Evolutionary conservation across 2,888 invertebrate genomes (phyloP).

Genomic region (Platycheirus rosarum): DNA sequence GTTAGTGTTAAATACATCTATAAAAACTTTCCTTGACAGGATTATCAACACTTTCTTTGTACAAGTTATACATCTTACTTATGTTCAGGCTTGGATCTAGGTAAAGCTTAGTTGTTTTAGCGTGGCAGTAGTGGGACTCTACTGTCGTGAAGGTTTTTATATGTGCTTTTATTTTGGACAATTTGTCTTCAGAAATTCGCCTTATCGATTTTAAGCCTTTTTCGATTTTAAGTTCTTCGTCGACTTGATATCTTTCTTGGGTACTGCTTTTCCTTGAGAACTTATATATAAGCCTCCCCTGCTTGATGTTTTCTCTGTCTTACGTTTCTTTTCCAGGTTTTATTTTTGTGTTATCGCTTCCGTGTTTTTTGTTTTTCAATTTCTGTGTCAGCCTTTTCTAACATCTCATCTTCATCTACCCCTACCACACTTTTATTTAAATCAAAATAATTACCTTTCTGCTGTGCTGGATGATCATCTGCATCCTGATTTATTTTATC

Average conservation of each 20-base stretch:
- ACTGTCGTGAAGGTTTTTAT: background rate
- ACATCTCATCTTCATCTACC: background rate
- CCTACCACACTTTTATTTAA: background rate
- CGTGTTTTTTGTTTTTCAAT: constrained; percentile 11
- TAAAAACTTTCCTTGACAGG: constrained; percentile 1
- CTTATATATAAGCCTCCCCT: constrained; percentile 4
- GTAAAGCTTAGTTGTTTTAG: constrained; percentile 3
- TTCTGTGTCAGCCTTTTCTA: background rate
- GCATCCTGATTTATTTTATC: background rate
- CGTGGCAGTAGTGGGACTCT: constrained; percentile 10
- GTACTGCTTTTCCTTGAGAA: background rate
- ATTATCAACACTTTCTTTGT: too few relatives aligned
- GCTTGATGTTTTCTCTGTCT: constrained; percentile 1
- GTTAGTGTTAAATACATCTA: constrained; percentile 11
- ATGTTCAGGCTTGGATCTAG: constrained; percentile 3
- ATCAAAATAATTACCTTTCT: constrained; percentile 9
- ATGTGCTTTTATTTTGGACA: background rate
- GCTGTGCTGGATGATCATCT: constrained; percentile 1
- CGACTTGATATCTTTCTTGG: background rate
- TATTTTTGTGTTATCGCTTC: background rate
- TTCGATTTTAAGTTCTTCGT: background rate
- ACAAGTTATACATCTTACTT: constrained; percentile 1
- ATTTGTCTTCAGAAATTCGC: background rate
- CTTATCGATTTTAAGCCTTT: constrained; percentile 6
- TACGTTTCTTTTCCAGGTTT: background rate